Evolutionary conservation across 2,888 invertebrate genomes (phyloP), one percentile per base, ranked within the genome.

Genomic region (Ramazzottius varieornatus): DNA sequence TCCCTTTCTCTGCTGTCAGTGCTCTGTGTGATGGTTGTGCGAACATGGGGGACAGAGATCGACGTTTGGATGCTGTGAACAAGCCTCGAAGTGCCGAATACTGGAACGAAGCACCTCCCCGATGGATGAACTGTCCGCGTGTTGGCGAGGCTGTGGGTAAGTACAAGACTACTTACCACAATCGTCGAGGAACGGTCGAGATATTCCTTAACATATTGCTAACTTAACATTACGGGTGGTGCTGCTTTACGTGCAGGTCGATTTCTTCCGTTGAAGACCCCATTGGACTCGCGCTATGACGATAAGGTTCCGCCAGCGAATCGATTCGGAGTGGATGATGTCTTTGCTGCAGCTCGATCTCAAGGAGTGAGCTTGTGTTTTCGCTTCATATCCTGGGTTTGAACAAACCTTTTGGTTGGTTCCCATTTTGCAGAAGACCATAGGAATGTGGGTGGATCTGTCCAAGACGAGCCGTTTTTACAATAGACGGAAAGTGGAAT

Each of bases 401-500:
- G 32, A 64, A 33, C 13, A 16, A 20, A 33, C 24, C 13, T 33
- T 64, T 33, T 64, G 32, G 8, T 64, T 64, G 8, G 32, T 13
- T 64, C 8, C n/a, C 24, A 64, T 33, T 68, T 46, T 74, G 2
- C 68, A 89, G 88, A 78, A 84, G 29, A 88, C 86, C 73, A 77
- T 99, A 67, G 96, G 96, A 0, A 76, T 98, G 32, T 91, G 96
- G 89, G 85, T 99, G 68, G 96, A 98, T 77, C 79, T 99, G 69
- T 96, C 98, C 1, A 92, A 94, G 73, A 96, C 98, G 0, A 83
- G 80, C 68, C 81, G 96, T 67, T 98, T 93, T 77, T 99, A 99
- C 75, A 82, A 88, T 72, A 85, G 84, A 68, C 75, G 79, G n/a
- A 83, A 84, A 67, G 81, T 98, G 32, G 88, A 88, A 73, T 78